Evolutionary conservation across 2,888 invertebrate genomes (phyloP), one percentile per base, ranked within the genome.

Genomic region (Eupithecia subumbrata): DNA sequence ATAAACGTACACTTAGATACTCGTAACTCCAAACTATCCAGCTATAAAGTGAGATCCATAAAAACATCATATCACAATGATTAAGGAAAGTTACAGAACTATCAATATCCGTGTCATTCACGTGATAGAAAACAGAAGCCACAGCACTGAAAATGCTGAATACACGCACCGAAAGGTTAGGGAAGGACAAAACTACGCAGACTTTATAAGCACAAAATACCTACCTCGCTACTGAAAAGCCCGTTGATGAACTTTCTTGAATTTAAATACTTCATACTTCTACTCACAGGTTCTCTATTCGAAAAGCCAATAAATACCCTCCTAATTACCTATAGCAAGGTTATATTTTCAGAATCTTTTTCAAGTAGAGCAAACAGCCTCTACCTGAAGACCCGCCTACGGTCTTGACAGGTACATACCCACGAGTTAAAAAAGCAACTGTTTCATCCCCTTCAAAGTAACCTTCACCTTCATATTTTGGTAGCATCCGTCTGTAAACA

Each of bases 401-500:
- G 56, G 2, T 52, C 9, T 8, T 52, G n/a, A 9, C 9, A 52
- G n/a, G 52, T 52, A 8, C n/a, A n/a, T n/a, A 52, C 11, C 9
- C 11, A 52, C 52, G n/a, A 52, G 7, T 37, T 8, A 48, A 5
- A 56, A 22, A 56, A 56, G 11, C 22, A 56, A 56, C 56, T 22
- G 22, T 56, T 22, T 56, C 56, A 56, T 22, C 56, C 56, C 56
- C 56, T 56, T 56, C 5, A 56, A 56, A 56, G 11, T 25, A 14
- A 60, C 60, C 22, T 60, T 14, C 22, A 56, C 60, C 22, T 60
- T 60, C 25, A 25, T 60, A 60, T 25, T 25, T 60, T 25, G 60
- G 4, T 25, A 60, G 60, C 52, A 56, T 22, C 22, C 52, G 22
- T 40, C 74, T 70, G 66, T 74, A 66, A 70, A 43, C 66, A 43